A percentile compares a stretch with the other conserved stretches of the same genome.
Evolutionary conservation across 2,113 vertebrate species (phyloP).

Genomic region (Seriola dumerili): DNA sequence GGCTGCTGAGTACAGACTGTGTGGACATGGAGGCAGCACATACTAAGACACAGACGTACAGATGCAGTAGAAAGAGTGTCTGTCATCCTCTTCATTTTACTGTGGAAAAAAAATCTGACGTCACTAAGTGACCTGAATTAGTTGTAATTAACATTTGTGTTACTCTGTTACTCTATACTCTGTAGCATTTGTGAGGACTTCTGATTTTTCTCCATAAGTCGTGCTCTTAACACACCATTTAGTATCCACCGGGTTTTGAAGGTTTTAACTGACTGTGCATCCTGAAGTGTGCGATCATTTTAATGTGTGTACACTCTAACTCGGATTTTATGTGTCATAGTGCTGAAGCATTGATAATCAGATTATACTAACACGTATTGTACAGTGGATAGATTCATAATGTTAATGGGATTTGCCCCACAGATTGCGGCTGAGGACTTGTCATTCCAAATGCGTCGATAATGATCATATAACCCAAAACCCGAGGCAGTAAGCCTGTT

Average conservation of each 20-base stretch:
- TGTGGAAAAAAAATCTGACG: slow-evolving; percentile 6
- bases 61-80: not conserved
- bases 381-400: slow-evolving; percentile 59
- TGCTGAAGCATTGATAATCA: slow-evolving; percentile 67
- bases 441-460: slow-evolving; percentile 65
- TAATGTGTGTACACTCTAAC: slow-evolving; percentile 22
- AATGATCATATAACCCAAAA: slow-evolving; percentile 78
- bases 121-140: not conserved
- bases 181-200: not conserved
- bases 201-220: not conserved
- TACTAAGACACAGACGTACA: not conserved
- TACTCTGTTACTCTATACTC: no score
- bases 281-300: slow-evolving; percentile 35
- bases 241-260: slow-evolving; percentile 5
- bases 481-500: slow-evolving; percentile 53
- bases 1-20: not conserved
- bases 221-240: not conserved
- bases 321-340: slow-evolving; percentile 60
- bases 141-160: not conserved
- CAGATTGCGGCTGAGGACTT: slow-evolving; percentile 47
- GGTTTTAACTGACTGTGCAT: slow-evolving; percentile 7
- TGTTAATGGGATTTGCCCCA: slow-evolving; percentile 72
- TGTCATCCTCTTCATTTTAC: not conserved
- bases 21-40: not conserved
- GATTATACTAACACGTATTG: slow-evolving; percentile 76